Evolutionary conservation across 1,140 invertebrate species (phyloP).

Genomic region (Trichonephila inaurata): DNA sequence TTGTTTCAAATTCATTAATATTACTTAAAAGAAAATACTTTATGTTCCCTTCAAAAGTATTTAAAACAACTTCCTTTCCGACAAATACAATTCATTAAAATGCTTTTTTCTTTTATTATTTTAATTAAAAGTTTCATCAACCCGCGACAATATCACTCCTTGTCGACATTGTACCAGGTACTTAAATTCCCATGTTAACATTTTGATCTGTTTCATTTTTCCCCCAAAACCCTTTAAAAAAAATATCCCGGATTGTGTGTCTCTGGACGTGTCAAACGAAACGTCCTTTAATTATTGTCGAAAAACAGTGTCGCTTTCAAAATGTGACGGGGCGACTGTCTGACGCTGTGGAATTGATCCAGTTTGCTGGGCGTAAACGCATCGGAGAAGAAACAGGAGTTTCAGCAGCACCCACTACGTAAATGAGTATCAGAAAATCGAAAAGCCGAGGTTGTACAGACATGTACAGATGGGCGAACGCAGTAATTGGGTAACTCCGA

Average conservation of each 20-base stretch:
- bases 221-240: neutral
- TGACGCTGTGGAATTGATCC: slow-evolving; percentile 51
- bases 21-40: too few relatives aligned
- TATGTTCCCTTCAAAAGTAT: too few relatives aligned
- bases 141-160: too few relatives aligned
- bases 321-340: slow-evolving; percentile 49
- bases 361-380: slow-evolving; percentile 30
- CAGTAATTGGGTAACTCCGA: slow-evolving; percentile 40
- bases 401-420: slow-evolving; percentile 10
- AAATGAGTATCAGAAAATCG: slow-evolving; percentile 65
- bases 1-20: too few relatives aligned
- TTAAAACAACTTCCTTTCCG: too few relatives aligned
- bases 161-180: too few relatives aligned
- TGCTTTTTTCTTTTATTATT: too few relatives aligned
- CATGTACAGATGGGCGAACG: slow-evolving; percentile 33
- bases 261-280: slow-evolving; percentile 9
- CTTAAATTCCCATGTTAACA: neutral
- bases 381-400: slow-evolving; percentile 21
- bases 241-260: neutral
- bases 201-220: neutral
- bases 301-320: slow-evolving; percentile 47
- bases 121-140: too few relatives aligned
- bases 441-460: neutral
- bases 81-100: too few relatives aligned
- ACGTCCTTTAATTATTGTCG: slow-evolving; percentile 45